A percentile compares a stretch with the other conserved stretches of the same genome.
Conservation (phyloP, 2,797 vertebrate genomes). For the Leptodactylus fallax region DNA sequence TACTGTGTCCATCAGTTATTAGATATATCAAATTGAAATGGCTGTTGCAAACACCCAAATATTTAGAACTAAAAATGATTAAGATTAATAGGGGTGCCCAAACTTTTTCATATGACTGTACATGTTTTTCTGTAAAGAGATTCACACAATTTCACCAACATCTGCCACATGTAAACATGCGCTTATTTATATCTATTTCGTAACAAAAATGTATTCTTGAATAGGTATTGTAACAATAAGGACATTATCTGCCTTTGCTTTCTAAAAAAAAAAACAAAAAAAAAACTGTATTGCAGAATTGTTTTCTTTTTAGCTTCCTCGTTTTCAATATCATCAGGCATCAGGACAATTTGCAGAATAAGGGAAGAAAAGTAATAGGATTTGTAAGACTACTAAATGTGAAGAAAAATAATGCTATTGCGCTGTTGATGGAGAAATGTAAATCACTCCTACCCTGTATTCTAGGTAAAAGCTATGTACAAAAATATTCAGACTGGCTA, state of each 20-base stretch:
- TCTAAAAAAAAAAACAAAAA: no score
- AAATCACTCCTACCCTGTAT: background rate
- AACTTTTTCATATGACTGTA: no score
- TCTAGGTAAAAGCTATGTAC: background rate
- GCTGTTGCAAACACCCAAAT: no score
- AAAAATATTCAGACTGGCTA: background rate
- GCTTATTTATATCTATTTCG: background rate
- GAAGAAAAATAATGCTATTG: conserved; percentile 5
- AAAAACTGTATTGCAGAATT: background rate
- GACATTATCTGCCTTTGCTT: background rate
- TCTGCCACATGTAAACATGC: background rate
- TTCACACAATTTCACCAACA: no score
- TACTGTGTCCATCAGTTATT: no score
- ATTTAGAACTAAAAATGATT: no score
- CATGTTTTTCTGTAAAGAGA: no score
- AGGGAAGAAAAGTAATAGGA: background rate
- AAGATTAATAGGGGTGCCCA: no score
- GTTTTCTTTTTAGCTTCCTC: background rate
- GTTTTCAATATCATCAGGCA: background rate
- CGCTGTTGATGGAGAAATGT: background rate
- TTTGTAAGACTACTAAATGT: background rate
- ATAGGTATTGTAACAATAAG: background rate
- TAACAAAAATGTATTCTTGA: background rate
- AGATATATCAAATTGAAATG: no score
- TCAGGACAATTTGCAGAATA: background rate